Evolutionary conservation across 2,797 vertebrate genomes (phyloP).

Genomic region (Austrolebias charrua): DNA sequence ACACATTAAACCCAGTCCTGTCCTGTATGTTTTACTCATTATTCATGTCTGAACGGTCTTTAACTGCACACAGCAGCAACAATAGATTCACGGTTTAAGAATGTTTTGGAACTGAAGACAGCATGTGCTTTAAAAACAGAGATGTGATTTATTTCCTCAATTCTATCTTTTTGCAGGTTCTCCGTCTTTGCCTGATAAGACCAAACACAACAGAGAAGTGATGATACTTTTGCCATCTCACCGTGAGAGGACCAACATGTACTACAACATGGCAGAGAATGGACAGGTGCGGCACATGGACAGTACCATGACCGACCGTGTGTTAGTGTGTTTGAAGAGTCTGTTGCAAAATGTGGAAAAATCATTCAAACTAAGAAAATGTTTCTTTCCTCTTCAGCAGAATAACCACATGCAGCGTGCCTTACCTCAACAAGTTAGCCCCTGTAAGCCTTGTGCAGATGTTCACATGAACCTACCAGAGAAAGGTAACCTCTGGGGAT

Average conservation of each 20-base stretch:
- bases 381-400: constrained; percentile 64
- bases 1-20: neutral
- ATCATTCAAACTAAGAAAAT: neutral
- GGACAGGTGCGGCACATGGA: constrained; percentile 85
- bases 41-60: neutral
- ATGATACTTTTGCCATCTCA: constrained; percentile 93
- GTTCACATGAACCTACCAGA: constrained; percentile 94
- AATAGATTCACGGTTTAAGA: too few species aligned
- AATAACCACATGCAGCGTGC: constrained; percentile 96
- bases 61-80: neutral
- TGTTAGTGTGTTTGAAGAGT: neutral
- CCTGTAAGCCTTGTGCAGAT: constrained; percentile 96
- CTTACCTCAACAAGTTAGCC: constrained; percentile 96
- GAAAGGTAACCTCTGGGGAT: constrained; percentile 85
- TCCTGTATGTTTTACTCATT: neutral
- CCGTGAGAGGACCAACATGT: constrained; percentile 93
- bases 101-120: neutral
- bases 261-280: constrained; percentile 90
- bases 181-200: constrained; percentile 97
- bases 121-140: neutral
- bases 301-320: neutral
- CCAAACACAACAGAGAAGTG: constrained; percentile 94
- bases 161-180: constrained; percentile 78
- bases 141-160: accelerated
- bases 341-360: too few species aligned